phyloP scores from a whole-genome alignment of 2,888 invertebrate species.

The Sinelater perroti region DNA sequence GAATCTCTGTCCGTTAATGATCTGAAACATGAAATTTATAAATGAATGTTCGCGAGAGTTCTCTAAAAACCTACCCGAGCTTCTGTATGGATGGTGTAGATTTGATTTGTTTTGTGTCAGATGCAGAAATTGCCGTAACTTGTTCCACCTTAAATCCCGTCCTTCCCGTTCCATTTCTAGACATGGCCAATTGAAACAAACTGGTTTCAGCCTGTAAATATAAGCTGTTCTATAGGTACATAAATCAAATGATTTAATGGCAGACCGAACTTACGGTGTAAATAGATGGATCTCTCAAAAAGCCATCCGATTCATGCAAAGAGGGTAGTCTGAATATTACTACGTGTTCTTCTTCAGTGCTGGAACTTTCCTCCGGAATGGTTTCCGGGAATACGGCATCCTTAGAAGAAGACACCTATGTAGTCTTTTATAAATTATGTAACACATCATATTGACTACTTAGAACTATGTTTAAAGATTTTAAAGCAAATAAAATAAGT shows the following conservation, averaged over 20 bases:
- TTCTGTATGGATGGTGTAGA: constrained; percentile 67
- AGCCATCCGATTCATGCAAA: constrained; percentile 74
- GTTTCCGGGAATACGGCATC: constrained; percentile 91
- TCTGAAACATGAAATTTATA: constrained; percentile 50
- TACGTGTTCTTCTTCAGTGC: constrained; percentile 91
- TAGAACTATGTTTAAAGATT: not conserved
- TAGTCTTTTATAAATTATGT: constrained; percentile 61
- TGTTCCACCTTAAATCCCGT: constrained; percentile 63
- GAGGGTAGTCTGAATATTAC: constrained; percentile 87
- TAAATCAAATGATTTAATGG: not conserved
- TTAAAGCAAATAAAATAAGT: not conserved
- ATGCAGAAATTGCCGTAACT: constrained; percentile 59
- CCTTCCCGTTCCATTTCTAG: constrained; percentile 60
- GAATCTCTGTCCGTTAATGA: constrained; percentile 81
- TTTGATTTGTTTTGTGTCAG: constrained; percentile 59
- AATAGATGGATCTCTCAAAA: constrained; percentile 79
- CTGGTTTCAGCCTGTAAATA: constrained; percentile 75
- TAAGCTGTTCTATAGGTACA: no score
- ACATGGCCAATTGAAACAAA: constrained; percentile 73
- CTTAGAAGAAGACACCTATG: constrained; percentile 87
- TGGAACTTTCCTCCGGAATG: constrained; percentile 92
- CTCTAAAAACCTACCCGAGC: constrained; percentile 63
- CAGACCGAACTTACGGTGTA: constrained; percentile 71
- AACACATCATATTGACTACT: not conserved
- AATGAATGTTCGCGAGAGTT: not conserved